Evolutionary conservation across 2,888 invertebrate genomes (phyloP), one percentile per base, ranked within the genome.

Genomic region (Andrena haemorrhoa): DNA sequence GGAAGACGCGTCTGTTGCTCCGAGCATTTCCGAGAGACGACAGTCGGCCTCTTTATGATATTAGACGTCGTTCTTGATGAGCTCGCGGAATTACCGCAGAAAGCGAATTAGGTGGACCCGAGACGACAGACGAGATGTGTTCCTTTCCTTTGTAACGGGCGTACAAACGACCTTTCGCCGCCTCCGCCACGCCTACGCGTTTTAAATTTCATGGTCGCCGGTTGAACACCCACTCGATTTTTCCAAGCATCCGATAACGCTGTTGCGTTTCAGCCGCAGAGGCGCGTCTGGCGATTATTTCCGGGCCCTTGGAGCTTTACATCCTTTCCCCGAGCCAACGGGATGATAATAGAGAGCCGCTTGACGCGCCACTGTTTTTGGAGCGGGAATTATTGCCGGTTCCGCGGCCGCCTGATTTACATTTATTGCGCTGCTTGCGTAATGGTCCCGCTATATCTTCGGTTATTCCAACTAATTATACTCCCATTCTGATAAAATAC

Each of bases 401-500:
- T 92, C 90, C 90, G 86, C 88, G 91, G 87, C 89, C 88, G 88
- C 89, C 92, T 93, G 92, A 93, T 93, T 93, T 93, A 93, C 92
- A 93, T 93, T 93, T 93, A 93, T 93, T 91, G 91, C 92, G 86
- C 87, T 86, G 90, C 89, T 91, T 90, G 89, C 90, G 90, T 93
- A 93, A 93, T 93, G 92, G 92, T 88, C 89, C 72, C 91, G 90
- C 91, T 93, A 91, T 91, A 92, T 92, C 92, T 92, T 92, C 92
- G 92, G 91, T 92, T 92, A 93, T 92, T 92, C 89, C 90, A 92
- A 92, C 92, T 92, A 93, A 93, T 93, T 93, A 92, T 92, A 91
- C 90, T 90, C 89, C 91, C 92, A 92, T 93, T 92, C 88, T 86
- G 90, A 91, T 92, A 91, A 93, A 91, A 92, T 92, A 92, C 86